Evolutionary conservation across 1,140 invertebrate genomes (phyloP), one percentile per base, ranked within the genome.

Genomic region (Rhyacophila brunnea): DNA sequence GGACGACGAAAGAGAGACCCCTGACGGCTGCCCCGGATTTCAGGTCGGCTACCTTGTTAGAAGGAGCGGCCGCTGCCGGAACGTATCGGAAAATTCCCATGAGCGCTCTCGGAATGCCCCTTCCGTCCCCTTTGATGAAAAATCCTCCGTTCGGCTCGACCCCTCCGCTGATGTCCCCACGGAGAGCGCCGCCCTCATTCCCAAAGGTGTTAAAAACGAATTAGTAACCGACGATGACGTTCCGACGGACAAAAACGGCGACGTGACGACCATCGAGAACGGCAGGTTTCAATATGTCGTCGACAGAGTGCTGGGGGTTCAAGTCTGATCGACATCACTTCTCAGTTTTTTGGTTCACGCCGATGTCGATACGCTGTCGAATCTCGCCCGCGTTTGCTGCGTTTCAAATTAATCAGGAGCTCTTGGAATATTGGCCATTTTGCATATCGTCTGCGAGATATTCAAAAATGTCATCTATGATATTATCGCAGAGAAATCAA

Each of bases 241-340:
- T 28, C 9, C 23, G 9, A 28, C 23, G 23, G 48, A 68, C 14
- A 70, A 74, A 7, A 64, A 67, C 6, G 58, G 58, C n/a, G 65
- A 66, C 15, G 77, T 73, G 49, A 74, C 58, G 32, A 71, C 71
- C 68, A 71, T 64, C 66, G 71, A 83, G 49, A 79, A 81, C n/a
- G 80, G 81, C 62, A 81, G 83, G 68, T 86, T 84, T 71, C 83
- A 86, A 58, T 86, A 86, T 71, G 84, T 85, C 34, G 83, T 87
- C 19, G 85, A 86, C 63, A 74, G 84, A 68, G 81, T 81, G n/a
- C 72, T 87, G 7, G 84, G 85, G 38, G 85, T 87, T 56, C 84
- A 86, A 71, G 85, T 87, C 54, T 86, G 71, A 64, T 28, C 23
- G 23, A 28, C 9, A 28, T 28, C 9, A 28, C 4, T 9, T n/a